A percentile compares a stretch with the other conserved stretches of the same genome.
phyloP scores from a whole-genome alignment of 2,797 vertebrate genomes.

The Rhinatrema bivittatum region DNA sequence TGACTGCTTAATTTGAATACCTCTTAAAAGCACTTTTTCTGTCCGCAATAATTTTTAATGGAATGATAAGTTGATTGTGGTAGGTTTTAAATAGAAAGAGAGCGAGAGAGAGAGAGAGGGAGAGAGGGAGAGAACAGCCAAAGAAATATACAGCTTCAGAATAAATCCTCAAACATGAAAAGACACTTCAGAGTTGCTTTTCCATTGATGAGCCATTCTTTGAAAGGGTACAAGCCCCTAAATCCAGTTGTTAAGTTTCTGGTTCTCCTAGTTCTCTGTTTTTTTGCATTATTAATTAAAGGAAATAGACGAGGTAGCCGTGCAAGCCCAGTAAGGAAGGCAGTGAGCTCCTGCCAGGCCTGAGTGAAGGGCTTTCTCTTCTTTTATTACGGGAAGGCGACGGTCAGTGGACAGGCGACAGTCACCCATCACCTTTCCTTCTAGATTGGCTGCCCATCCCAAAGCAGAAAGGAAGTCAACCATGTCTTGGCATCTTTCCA shows the following conservation, averaged over 20 bases:
- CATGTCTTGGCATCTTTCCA: too few species aligned
- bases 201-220: conserved; percentile 27
- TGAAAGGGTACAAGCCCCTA: conserved; percentile 39
- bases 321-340: conserved; percentile 5
- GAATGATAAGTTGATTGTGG: conserved; percentile 46
- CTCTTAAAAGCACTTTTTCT: conserved; percentile 46
- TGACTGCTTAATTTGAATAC: conserved; percentile 51
- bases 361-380: neutral
- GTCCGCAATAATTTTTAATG: conserved; percentile 45
- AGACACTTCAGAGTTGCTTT: conserved; percentile 42
- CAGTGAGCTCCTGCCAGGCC: neutral
- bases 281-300: conserved; percentile 62
- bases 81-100: conserved; percentile 42
- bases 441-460: too few species aligned
- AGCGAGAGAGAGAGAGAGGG: conserved; percentile 20
- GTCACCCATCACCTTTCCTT: too few species aligned
- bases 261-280: conserved; percentile 42
- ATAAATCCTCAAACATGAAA: conserved; percentile 51
- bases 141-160: conserved; percentile 33
- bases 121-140: conserved; percentile 17
- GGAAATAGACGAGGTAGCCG: conserved; percentile 34
- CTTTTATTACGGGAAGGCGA: neutral
- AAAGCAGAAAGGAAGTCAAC: too few species aligned
- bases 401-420: too few species aligned
- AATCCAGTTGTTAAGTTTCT: conserved; percentile 29